Percentiles rank a stretch among this genome's conserved stretches.
Evolutionary conservation across 1,140 invertebrate genomes (phyloP).

Genomic region (Trichonephila clavata): DNA sequence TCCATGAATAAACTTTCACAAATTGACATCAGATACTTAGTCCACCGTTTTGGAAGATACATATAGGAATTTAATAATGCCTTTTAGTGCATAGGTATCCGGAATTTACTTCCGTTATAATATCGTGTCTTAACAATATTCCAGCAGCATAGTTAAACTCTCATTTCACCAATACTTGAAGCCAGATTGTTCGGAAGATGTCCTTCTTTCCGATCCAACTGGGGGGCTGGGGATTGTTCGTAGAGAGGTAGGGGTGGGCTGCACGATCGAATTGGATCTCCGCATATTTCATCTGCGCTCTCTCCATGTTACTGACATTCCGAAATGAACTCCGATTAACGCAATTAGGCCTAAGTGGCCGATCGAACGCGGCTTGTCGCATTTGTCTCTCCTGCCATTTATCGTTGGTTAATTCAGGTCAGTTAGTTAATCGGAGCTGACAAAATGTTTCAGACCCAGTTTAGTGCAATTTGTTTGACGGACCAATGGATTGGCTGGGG

Average conservation of each 20-base stretch:
- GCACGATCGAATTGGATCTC: not conserved
- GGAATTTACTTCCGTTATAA: too few species aligned
- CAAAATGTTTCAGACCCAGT: conserved; percentile 34
- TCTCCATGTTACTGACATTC: conserved; percentile 46
- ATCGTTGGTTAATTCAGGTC: conserved; percentile 51
- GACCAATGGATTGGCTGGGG: conserved; percentile 5
- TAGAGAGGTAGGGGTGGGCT: not conserved
- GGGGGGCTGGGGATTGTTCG: not conserved
- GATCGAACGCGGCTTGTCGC: conserved; percentile 37
- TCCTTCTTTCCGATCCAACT: not conserved
- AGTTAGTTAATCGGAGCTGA: conserved; percentile 4
- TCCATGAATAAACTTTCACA: too few species aligned
- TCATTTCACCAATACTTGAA: not conserved
- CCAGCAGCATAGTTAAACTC: not conserved
- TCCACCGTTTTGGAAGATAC: too few species aligned
- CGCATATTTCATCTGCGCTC: conserved; percentile 30
- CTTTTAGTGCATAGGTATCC: too few species aligned
- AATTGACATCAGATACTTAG: too few species aligned
- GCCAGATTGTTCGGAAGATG: not conserved
- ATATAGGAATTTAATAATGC: too few species aligned
- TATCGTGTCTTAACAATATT: too few species aligned
- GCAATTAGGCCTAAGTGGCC: conserved; percentile 43
- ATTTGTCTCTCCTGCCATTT: conserved; percentile 40
- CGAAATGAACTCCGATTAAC: conserved; percentile 49
- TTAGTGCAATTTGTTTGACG: conserved; percentile 32